phyloP scores from a whole-genome alignment of 2,797 vertebrate species.

The Diglossa cyanea region DNA sequence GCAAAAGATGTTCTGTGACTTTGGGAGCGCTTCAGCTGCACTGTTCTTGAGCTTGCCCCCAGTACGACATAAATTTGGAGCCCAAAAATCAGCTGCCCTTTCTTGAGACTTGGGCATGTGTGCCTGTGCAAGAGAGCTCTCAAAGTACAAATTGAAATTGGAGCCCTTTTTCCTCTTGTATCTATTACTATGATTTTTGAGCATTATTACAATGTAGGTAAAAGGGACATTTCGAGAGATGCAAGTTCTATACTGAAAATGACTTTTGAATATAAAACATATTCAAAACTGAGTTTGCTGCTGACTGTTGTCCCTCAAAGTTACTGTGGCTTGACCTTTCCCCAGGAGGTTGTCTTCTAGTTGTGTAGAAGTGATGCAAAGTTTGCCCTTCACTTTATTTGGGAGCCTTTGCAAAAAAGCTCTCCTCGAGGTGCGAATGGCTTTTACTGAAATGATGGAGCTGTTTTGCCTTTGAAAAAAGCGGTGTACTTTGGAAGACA shows the following conservation, averaged over 20 bases:
- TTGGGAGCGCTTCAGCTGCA: background rate
- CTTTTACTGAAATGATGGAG: background rate
- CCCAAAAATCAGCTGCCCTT: background rate
- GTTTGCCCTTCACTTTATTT: background rate
- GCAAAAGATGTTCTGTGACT: background rate
- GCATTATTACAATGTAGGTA: background rate
- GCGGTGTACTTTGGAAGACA: background rate
- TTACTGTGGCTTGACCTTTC: background rate
- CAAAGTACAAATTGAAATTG: background rate
- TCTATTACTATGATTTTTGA: background rate
- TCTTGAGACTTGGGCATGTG: background rate
- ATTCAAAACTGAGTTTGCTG: background rate
- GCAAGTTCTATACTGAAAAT: background rate
- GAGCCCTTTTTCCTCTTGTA: background rate
- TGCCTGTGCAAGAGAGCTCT: background rate
- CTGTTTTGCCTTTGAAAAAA: background rate
- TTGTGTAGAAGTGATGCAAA: background rate
- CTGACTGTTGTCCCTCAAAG: background rate
- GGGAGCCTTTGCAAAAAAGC: background rate
- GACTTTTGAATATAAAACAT: background rate
- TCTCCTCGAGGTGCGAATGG: accelerated
- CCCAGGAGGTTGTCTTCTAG: background rate
- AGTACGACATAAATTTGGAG: background rate
- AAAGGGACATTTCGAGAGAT: background rate
- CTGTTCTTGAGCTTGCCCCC: background rate